Evolutionary conservation across 2,888 invertebrate genomes (phyloP), one percentile per base, ranked within the genome.

Genomic region (Cabera pusaria): DNA sequence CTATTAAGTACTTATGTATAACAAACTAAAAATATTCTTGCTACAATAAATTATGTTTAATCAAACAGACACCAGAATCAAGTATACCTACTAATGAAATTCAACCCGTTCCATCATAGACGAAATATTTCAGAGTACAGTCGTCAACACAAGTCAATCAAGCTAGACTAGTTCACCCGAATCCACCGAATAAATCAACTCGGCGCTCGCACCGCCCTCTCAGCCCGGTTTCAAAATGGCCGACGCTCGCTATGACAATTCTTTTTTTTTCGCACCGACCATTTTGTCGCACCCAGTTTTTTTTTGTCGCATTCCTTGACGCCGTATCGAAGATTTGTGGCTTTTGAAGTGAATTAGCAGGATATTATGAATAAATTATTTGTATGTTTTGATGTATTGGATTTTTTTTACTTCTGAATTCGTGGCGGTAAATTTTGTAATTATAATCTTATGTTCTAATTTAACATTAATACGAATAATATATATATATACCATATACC

Each of bases 141-240:
- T 72, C 68, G 48, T 57, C 44, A 49, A 60, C 64, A 72, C 65
- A 73, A 67, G 61, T 60, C 50, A 54, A 61, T 53, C 61, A 55
- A 64, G 52, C 45, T 52, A 65, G 61, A 59, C 54, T 59, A 56
- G n/a, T n/a, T n/a, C n/a, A 58, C 66, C 59, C 71, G 60, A 61
- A 56, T 21, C 20, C 32, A 20, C 43, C 58, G 61, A 72, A 81
- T 83, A 83, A 83, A 84, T 84, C 81, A 82, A 64, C 52, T 59
- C 55, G 47, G 58, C 55, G 65, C 61, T 67, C 69, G 59, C 68
- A 65, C 62, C 60, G 57, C 64, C 59, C 72, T 72, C 72, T 76
- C 80, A 66, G 64, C 71, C 68, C 73, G 65, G 45, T 63, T 61
- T 53, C 82, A 87, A 86, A 63, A 86, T 86, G 86, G 86, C 86